Percentiles rank a stretch among this genome's conserved stretches.
Evolutionary conservation across 2,113 vertebrate species (phyloP).

Genomic region (Alethe castanea): DNA sequence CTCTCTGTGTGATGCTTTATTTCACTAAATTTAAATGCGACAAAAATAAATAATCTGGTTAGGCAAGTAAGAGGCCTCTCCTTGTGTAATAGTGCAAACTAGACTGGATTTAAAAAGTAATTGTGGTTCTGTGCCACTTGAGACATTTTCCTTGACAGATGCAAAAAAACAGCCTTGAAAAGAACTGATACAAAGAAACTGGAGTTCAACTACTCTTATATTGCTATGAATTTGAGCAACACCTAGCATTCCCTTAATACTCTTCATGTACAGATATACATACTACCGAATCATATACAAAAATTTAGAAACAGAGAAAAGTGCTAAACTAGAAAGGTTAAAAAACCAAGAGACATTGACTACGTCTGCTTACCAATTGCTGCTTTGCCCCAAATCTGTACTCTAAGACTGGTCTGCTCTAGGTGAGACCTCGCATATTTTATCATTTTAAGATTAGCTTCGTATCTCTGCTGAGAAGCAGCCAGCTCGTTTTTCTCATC

Average conservation of each 20-base stretch:
- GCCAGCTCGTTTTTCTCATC: slow-evolving; percentile 82
- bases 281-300: background rate
- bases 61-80: background rate
- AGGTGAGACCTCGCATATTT: slow-evolving; percentile 70
- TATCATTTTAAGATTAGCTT: slow-evolving; percentile 77
- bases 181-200: background rate
- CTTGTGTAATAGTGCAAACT: background rate
- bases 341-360: background rate
- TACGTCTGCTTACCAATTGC: slow-evolving; percentile 84
- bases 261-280: background rate
- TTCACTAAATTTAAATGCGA: background rate
- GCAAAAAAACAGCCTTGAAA: background rate
- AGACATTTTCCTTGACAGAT: background rate
- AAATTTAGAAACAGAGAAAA: background rate
- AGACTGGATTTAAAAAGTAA: background rate
- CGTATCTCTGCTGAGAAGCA: slow-evolving; percentile 75
- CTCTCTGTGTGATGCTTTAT: background rate
- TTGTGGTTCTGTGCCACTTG: background rate
- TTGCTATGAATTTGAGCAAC: background rate
- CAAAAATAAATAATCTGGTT: background rate
- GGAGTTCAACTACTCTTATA: background rate
- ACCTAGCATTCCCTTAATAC: background rate
- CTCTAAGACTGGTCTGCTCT: slow-evolving; percentile 75
- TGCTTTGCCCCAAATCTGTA: slow-evolving; percentile 97
- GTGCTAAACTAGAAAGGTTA: background rate